These are phyloP conservation scores for Stichodactyla helianthus DNA, from an alignment of 64 coral and sea anemone species.

Conservation along the genomic window DNA sequence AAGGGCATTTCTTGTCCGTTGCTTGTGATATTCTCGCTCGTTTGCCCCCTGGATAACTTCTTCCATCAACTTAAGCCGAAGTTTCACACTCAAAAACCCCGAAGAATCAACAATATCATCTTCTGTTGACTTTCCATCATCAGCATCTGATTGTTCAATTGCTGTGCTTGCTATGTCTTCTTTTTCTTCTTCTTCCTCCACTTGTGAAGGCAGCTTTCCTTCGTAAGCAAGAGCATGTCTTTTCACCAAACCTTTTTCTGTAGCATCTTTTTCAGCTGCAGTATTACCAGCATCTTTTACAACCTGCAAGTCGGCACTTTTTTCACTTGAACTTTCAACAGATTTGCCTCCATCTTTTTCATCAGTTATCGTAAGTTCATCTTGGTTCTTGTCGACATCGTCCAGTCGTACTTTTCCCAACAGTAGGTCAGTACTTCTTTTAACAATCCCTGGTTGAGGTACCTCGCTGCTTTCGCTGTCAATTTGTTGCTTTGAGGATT, in stretches of 20 bases:
- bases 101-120: constrained; percentile 38
- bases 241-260: constrained; percentile 41
- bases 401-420: constrained; percentile 17
- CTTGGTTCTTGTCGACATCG: not conserved
- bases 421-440: constrained; percentile 25
- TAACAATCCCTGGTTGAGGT: constrained; percentile 27
- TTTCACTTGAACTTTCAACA: not conserved
- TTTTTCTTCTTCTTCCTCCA: not conserved
- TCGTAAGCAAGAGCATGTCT: constrained; percentile 27
- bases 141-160: not conserved
- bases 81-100: constrained; percentile 40
- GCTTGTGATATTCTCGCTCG: constrained; percentile 26
- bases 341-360: not conserved
- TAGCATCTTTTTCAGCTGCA: not conserved
- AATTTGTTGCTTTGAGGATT: not conserved
- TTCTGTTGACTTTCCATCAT: not conserved
- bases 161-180: not conserved
- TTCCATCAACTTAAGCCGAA: constrained; percentile 40
- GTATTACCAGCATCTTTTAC: not conserved
- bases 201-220: not conserved
- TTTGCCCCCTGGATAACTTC: constrained; percentile 33
- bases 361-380: not conserved
- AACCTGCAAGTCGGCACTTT: not conserved
- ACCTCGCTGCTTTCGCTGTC: constrained; percentile 17
- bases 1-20: constrained; percentile 13